These are phyloP conservation scores for Acomys russatus DNA, from an alignment of 2,797 vertebrate species.

Conservation along the genomic window DNA sequence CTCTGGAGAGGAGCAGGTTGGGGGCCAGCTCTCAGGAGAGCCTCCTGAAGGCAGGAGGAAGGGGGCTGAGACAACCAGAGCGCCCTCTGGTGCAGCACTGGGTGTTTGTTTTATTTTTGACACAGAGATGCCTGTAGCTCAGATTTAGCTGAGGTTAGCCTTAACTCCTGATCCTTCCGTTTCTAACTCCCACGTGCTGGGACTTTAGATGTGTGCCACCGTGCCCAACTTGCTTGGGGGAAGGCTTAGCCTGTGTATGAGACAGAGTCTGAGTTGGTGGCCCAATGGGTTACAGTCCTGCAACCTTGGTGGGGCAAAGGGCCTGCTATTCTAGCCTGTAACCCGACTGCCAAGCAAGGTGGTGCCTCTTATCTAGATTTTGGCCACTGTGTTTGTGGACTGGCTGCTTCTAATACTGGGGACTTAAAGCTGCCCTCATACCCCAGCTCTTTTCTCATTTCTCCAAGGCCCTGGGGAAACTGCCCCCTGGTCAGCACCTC, in stretches of 20 bases:
- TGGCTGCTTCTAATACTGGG: not conserved
- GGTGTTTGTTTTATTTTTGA: not conserved
- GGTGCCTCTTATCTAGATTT: accelerated
- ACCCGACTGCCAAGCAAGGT: not conserved
- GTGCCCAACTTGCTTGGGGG: not conserved
- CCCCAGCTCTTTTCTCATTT: not conserved
- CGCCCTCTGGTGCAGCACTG: not conserved
- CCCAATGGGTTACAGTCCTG: accelerated
- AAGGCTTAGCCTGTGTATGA: not conserved
- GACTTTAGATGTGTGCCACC: not conserved
- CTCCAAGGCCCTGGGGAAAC: slow-evolving; percentile 73
- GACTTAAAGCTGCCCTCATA: not conserved
- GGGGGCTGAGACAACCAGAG: not conserved
- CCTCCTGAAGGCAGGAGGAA: not conserved
- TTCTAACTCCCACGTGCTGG: not conserved
- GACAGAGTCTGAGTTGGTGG: not conserved
- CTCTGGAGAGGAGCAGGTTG: not conserved
- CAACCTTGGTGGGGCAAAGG: accelerated
- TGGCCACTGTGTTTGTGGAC: not conserved
- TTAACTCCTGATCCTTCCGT: not conserved
- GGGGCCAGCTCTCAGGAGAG: not conserved
- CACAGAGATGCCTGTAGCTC: not conserved
- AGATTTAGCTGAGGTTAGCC: not conserved
- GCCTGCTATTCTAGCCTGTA: not conserved
- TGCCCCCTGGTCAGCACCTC: slow-evolving; percentile 73